phyloP scores from a whole-genome alignment of 2,113 vertebrate species.

The Astatotilapia flaviijosephi region DNA sequence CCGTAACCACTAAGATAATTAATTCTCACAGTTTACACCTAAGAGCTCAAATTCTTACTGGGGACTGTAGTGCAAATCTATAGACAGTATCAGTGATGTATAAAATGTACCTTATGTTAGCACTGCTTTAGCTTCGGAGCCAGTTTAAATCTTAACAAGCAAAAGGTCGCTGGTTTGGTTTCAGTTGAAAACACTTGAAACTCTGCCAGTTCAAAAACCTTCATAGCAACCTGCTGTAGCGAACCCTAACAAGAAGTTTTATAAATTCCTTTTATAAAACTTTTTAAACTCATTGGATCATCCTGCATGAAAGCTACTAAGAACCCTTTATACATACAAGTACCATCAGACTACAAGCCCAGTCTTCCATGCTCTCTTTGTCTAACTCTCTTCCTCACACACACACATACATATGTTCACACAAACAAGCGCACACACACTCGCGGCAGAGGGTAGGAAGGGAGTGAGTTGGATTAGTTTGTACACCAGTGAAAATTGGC shows the following conservation, averaged over 20 bases:
- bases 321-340: background rate
- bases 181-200: background rate
- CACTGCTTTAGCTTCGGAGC: background rate
- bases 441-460: conserved; percentile 17
- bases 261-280: background rate
- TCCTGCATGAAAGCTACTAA: background rate
- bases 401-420: background rate
- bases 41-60: background rate
- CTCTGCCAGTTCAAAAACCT: background rate
- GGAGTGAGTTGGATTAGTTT: conserved; percentile 71
- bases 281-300: background rate
- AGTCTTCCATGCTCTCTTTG: background rate
- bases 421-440: conserved; percentile 5
- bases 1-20: background rate
- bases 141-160: background rate
- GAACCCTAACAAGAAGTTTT: background rate
- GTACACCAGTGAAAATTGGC: conserved; percentile 72
- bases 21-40: background rate
- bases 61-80: background rate
- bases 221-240: background rate
- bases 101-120: background rate
- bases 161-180: background rate
- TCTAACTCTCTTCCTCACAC: background rate
- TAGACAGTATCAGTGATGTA: background rate
- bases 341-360: background rate